Conservation (phyloP, 2,113 vertebrate species). For the Megaptera novaeangliae region DNA sequence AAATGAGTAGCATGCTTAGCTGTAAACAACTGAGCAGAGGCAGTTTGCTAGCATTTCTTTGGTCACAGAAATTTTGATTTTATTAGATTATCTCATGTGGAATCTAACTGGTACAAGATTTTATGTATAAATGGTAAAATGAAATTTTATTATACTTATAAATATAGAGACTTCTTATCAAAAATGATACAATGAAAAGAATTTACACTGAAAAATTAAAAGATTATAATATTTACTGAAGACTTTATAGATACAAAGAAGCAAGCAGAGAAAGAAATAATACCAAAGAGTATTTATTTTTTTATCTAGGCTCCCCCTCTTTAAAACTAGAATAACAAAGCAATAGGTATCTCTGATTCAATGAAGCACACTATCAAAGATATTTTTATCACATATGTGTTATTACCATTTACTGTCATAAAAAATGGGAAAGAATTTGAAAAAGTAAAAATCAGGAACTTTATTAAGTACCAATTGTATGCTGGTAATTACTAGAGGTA, state of each 20-base stretch:
- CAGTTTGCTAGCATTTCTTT: slow-evolving; percentile 27
- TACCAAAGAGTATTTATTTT: not conserved
- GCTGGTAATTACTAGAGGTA: not conserved
- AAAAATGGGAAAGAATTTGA: not conserved
- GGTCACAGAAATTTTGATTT: slow-evolving; percentile 13
- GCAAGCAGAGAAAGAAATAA: not conserved
- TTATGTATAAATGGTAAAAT: not conserved
- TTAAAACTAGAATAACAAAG: not conserved
- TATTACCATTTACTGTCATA: not conserved
- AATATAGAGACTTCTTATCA: not conserved
- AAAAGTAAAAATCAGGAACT: not conserved
- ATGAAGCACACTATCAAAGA: not conserved
- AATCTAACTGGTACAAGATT: not conserved
- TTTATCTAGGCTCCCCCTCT: not conserved
- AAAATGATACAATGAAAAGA: not conserved
- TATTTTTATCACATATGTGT: not conserved
- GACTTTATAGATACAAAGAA: not conserved
- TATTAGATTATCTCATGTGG: not conserved
- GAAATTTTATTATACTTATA: not conserved
- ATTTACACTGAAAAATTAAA: not conserved
- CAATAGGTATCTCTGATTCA: not conserved
- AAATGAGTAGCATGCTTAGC: slow-evolving; percentile 28
- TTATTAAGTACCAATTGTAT: not conserved
- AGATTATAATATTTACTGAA: not conserved
- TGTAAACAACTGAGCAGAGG: not conserved